Conservation (phyloP, 1,140 invertebrate genomes). For the Procambarus clarkii region DNA sequence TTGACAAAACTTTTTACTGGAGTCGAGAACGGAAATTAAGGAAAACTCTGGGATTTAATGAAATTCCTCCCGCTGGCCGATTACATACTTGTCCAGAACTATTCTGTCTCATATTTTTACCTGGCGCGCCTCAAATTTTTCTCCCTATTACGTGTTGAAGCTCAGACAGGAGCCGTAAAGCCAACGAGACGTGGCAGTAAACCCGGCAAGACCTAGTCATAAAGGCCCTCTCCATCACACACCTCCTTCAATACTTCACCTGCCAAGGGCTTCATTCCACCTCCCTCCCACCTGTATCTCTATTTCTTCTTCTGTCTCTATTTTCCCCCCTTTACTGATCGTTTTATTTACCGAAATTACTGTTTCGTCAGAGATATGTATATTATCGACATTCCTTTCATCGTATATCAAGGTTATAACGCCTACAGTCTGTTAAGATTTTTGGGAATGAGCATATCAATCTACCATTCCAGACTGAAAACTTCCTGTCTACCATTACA, state of each 20-base stretch:
- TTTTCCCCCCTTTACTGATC: too few relatives aligned
- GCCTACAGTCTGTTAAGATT: too few relatives aligned
- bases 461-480: too few relatives aligned
- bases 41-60: neutral
- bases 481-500: too few relatives aligned
- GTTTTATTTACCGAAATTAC: too few relatives aligned
- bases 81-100: neutral
- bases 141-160: neutral
- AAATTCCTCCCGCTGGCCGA: neutral
- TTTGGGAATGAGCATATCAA: too few relatives aligned
- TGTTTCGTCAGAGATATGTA: too few relatives aligned
- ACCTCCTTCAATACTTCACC: neutral
- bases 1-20: too few relatives aligned
- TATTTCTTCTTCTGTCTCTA: too few relatives aligned
- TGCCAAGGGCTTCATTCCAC: neutral
- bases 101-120: slow-evolving; percentile 4
- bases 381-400: too few relatives aligned
- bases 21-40: neutral
- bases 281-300: too few relatives aligned
- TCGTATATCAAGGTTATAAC: too few relatives aligned
- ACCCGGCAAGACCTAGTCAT: neutral
- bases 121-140: neutral
- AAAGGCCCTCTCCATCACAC: neutral
- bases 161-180: neutral
- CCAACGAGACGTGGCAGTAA: neutral